A percentile compares a stretch with the other conserved stretches of the same genome.
phyloP scores from a whole-genome alignment of 2,113 vertebrate species.

The Crotalus horridus region DNA sequence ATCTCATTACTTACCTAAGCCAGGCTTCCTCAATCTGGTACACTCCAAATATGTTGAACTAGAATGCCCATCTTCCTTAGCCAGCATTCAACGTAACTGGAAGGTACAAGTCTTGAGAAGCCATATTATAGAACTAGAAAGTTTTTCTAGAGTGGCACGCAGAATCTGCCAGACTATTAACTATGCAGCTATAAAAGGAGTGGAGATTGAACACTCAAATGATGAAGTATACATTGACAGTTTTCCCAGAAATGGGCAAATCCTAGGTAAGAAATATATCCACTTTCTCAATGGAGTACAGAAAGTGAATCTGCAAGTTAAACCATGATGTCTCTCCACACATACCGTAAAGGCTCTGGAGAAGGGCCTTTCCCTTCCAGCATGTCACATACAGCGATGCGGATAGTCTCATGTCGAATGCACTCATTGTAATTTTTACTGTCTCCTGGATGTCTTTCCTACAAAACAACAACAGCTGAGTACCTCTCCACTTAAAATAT shows the following conservation, averaged over 20 bases:
- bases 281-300: too few species aligned
- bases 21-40: too few species aligned
- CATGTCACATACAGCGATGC: slow-evolving; percentile 98
- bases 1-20: too few species aligned
- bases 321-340: neutral
- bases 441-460: slow-evolving; percentile 97
- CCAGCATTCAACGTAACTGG: too few species aligned
- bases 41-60: neutral
- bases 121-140: too few species aligned
- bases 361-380: slow-evolving; percentile 93
- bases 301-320: neutral
- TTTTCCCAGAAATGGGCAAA: neutral
- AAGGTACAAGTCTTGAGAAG: too few species aligned
- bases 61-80: too few species aligned
- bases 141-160: too few species aligned
- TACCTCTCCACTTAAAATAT: neutral
- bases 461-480: slow-evolving; percentile 21
- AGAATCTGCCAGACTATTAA: neutral
- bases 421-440: slow-evolving; percentile 99
- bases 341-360: slow-evolving; percentile 87
- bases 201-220: neutral
- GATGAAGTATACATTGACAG: neutral
- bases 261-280: neutral
- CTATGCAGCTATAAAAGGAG: neutral
- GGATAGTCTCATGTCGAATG: slow-evolving; percentile 94